These are phyloP conservation scores for Acleris emargana DNA, from an alignment of 2,888 invertebrate species.

Conservation along the genomic window DNA sequence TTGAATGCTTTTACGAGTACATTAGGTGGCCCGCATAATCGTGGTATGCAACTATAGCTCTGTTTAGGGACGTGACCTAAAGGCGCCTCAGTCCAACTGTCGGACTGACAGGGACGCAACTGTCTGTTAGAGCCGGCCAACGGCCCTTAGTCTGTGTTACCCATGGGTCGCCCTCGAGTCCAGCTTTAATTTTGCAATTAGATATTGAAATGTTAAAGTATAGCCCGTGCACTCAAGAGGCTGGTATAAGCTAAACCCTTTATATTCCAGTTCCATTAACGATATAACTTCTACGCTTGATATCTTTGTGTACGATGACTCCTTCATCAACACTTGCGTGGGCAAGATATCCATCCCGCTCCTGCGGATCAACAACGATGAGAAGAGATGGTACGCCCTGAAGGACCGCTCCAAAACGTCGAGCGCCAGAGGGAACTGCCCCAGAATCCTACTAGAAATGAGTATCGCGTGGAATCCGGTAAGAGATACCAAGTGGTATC, in stretches of 20 bases:
- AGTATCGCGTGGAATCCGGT: constrained; percentile 77
- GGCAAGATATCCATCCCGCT: constrained; percentile 73
- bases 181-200: too few relatives aligned
- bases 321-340: constrained; percentile 65
- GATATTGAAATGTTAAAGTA: too few relatives aligned
- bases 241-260: not conserved
- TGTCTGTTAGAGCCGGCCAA: too few relatives aligned
- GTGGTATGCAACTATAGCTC: too few relatives aligned
- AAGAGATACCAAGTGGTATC: constrained; percentile 39
- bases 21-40: too few relatives aligned
- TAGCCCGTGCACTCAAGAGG: not conserved
- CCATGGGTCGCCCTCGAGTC: too few relatives aligned
- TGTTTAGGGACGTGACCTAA: too few relatives aligned
- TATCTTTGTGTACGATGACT: constrained; percentile 70
- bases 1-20: too few relatives aligned
- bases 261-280: constrained; percentile 62
- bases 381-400: constrained; percentile 74
- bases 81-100: too few relatives aligned
- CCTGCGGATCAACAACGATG: constrained; percentile 68
- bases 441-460: constrained; percentile 72
- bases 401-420: constrained; percentile 65
- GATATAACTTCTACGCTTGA: constrained; percentile 74
- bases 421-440: constrained; percentile 67
- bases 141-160: too few relatives aligned
- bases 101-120: too few relatives aligned